Evolutionary conservation across 2,888 invertebrate species (phyloP), one percentile per base, ranked within the genome.

Genomic region (Cryptophagus acutangulus): DNA sequence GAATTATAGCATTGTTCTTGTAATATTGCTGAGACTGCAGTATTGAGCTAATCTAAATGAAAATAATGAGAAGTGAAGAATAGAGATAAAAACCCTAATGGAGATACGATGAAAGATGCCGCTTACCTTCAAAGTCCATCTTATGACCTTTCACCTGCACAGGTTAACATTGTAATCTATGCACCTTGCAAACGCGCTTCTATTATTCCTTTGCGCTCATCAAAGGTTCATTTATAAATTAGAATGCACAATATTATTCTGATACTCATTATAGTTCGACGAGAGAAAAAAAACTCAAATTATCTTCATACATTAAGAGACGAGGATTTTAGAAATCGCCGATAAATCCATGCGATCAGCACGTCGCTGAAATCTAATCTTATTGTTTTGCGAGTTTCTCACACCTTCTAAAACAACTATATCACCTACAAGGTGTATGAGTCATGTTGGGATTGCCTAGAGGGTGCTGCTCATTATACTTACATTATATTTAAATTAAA

Each of bases 341-440:
- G n/a, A n/a, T n/a, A n/a, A n/a, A n/a, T n/a, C n/a, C n/a, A 24
- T 28, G 34, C 26, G 28, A 28, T 40, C 34, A 16, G 26, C 33
- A n/a, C n/a, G n/a, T n/a, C n/a, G n/a, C n/a, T n/a, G n/a, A n/a
- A n/a, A n/a, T n/a, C n/a, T n/a, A n/a, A n/a, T n/a, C n/a, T n/a
- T n/a, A n/a, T n/a, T n/a, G n/a, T n/a, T n/a, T n/a, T n/a, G n/a
- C n/a, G n/a, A n/a, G n/a, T n/a, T 63, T 64, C 66, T 61, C 65
- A 64, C 65, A 65, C 66, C 64, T 65, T 60, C 60, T 56, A 60
- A 6, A 20, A 66, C 63, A 66, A 63, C 65, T 65, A 59, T 63
- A 65, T 65, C 65, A 64, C 65, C 65, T 63, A 65, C 65, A 62
- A 63, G n/a, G 61, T 63, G 64, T 66, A 63, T 66, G 65, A 66